phyloP scores from a whole-genome alignment of 2,113 vertebrate species.

The Cyphomyrus discorhynchus region DNA sequence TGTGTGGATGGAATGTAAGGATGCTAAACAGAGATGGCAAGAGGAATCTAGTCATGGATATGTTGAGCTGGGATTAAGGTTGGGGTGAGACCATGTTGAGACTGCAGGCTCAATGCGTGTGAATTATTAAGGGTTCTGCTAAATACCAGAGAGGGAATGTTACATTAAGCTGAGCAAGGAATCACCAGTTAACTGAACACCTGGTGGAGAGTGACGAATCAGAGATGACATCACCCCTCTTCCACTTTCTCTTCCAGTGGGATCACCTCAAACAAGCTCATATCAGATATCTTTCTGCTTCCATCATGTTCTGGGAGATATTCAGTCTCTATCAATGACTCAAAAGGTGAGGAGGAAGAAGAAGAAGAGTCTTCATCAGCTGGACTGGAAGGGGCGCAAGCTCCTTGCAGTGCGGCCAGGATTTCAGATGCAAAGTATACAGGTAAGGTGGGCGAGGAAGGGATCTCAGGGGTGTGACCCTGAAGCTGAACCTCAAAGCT shows the following conservation, averaged over 20 bases:
- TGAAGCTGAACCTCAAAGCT: slow-evolving; percentile 64
- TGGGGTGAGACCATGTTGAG: neutral
- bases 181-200: neutral
- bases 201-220: neutral
- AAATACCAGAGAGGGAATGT: neutral
- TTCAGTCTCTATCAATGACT: neutral
- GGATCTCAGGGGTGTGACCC: slow-evolving; percentile 30
- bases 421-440: slow-evolving; percentile 62
- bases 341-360: slow-evolving; percentile 26
- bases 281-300: slow-evolving; percentile 59
- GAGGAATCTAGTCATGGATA: neutral
- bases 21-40: neutral
- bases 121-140: neutral
- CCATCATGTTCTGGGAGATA: slow-evolving; percentile 33
- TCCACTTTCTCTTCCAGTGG: slow-evolving; percentile 63
- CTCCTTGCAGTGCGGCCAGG: slow-evolving; percentile 51
- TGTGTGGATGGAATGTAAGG: neutral
- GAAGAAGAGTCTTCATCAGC: slow-evolving; percentile 55
- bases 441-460: slow-evolving; percentile 46
- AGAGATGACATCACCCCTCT: neutral
- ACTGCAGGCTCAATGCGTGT: neutral
- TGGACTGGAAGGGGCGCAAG: slow-evolving; percentile 70
- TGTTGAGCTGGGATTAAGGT: neutral
- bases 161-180: neutral
- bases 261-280: slow-evolving; percentile 66